These are phyloP conservation scores for Archocentrus centrarchus DNA, from an alignment of 2,113 vertebrate species.

Conservation along the genomic window DNA sequence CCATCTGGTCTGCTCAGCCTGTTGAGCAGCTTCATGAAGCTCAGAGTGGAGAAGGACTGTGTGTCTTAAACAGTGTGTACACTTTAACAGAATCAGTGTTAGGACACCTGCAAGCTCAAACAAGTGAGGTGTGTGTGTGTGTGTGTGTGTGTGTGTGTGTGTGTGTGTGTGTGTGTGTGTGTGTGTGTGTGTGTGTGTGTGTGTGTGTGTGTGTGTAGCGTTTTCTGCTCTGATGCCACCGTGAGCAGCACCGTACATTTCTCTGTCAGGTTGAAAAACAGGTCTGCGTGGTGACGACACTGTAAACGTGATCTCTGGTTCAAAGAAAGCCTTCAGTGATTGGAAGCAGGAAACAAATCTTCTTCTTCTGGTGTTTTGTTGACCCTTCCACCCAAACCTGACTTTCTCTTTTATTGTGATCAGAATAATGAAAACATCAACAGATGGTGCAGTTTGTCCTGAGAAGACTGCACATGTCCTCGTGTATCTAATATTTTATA, in stretches of 20 bases:
- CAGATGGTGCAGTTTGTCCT: neutral
- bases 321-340: rapidly evolving
- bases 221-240: neutral
- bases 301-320: neutral
- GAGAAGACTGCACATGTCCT: rapidly evolving
- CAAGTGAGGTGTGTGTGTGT: neutral
- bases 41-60: neutral
- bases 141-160: neutral
- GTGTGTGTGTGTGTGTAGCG: too few species aligned
- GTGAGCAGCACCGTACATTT: neutral
- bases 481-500: neutral
- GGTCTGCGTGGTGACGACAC: neutral
- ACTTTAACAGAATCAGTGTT: neutral
- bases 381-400: neutral
- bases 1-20: slow-evolving; percentile 4
- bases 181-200: too few species aligned
- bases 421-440: neutral
- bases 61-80: neutral
- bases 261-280: neutral
- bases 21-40: slow-evolving; percentile 5
- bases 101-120: neutral
- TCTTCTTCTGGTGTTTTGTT: neutral
- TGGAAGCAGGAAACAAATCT: neutral
- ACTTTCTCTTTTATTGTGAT: neutral
- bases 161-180: neutral